Evolutionary conservation across 2,888 invertebrate species (phyloP).

Genomic region (Lycocerus yunnanus): DNA sequence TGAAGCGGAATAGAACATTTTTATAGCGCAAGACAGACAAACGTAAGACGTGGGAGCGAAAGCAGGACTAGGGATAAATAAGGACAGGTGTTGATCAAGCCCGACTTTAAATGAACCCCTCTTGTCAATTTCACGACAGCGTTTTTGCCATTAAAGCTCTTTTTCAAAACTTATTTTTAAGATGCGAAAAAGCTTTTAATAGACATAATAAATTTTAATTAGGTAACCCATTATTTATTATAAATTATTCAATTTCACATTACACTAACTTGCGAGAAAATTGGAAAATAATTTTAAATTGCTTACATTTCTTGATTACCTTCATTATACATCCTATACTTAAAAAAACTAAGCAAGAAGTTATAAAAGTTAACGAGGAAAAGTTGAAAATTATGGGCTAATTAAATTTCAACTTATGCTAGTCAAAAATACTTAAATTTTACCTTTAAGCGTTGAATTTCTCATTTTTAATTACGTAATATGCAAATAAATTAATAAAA

Average conservation of each 20-base stretch:
- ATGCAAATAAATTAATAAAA: neutral
- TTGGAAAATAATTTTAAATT: neutral
- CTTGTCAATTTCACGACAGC: neutral
- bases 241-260: neutral
- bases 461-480: neutral
- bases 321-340: neutral
- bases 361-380: neutral
- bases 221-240: neutral
- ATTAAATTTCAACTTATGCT: neutral
- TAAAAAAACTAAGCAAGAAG: neutral
- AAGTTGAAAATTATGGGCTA: neutral
- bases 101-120: neutral
- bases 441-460: neutral
- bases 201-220: neutral
- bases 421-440: neutral
- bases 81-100: conserved; percentile 23
- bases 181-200: neutral
- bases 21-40: conserved; percentile 16
- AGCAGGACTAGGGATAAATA: conserved; percentile 10
- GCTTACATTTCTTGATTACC: neutral
- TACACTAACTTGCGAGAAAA: neutral
- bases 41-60: conserved; percentile 18
- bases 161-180: neutral
- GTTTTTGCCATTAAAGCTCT: neutral
- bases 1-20: conserved; percentile 28